Evolutionary conservation across 1,140 invertebrate species (phyloP), one percentile per base, ranked within the genome.

Genomic region (Pogonognathellus flavescens): DNA sequence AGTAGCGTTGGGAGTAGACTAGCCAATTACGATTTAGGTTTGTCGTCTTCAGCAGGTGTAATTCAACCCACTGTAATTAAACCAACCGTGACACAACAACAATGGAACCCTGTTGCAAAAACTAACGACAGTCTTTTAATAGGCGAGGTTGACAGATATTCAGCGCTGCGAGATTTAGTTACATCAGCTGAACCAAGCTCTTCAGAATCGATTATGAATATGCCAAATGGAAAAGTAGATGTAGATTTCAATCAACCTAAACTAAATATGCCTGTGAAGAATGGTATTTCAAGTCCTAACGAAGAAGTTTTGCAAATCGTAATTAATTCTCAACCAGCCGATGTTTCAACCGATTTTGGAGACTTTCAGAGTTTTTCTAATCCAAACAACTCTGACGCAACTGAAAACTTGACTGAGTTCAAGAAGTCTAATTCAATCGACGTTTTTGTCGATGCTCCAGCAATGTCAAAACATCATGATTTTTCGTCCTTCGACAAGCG

Each of bases 21-120:
- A 16, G 92, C 92, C 7, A 92, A 92, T 90, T 92, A 92, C 88
- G 92, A 92, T 89, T 89, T 92, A 22, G 91, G 91, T n/a, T 41
- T 86, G 13, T 84, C 86, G n/a, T 22, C 59, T 25, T 81, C 85
- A 11, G 0, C 85, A 5, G 13, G n/a, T 3, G 53, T 49, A 25
- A 52, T 41, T 41, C 31, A 41, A 41, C 31, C 31, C 1, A 41
- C 31, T 41, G 31, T 41, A 41, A 41, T 41, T 41, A 1, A 41
- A 41, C 31, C 31, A 41, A 41, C 31, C 6, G 31, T 6, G 6
- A 41, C 6, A 3, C 31, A 41, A 41, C n/a, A 22, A 10, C 22
- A 16, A 52, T 41, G 52, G 20, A 59, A 16, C 8, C 8, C 85
- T 25, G 66, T 11, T 50, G 11, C n/a, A n/a, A 57, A 57, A n/a